Conservation (phyloP, 2,888 invertebrate species). For the Neoitamus cyanurus region DNA sequence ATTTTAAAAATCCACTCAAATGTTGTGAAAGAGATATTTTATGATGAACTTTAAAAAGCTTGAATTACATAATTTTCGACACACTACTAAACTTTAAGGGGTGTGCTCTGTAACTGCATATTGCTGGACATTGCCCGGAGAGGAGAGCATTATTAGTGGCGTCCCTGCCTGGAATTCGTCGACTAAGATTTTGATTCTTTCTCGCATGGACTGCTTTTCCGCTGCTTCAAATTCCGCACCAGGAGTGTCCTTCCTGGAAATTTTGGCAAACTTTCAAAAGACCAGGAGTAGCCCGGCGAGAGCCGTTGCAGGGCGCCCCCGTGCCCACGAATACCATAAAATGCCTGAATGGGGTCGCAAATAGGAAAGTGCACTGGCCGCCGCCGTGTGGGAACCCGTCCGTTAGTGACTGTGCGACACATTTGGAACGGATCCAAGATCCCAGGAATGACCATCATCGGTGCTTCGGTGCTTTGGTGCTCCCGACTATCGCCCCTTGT, state of each 20-base stretch:
- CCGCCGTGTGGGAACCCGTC: background rate
- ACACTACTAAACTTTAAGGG: background rate
- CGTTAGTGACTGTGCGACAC: slow-evolving; percentile 15
- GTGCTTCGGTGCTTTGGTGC: background rate
- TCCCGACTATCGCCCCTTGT: background rate
- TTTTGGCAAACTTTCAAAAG: slow-evolving; percentile 31
- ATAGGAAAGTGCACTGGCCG: slow-evolving; percentile 6
- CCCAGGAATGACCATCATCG: slow-evolving; percentile 20
- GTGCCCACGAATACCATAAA: background rate
- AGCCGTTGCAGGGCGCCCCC: background rate
- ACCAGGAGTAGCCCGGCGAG: background rate
- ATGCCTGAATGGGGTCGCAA: slow-evolving; percentile 24
- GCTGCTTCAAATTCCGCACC: background rate
- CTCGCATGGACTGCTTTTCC: background rate
- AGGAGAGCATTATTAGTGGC: background rate
- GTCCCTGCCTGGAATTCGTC: background rate
- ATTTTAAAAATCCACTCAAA: too few relatives aligned
- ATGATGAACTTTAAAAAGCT: background rate
- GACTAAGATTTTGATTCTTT: background rate
- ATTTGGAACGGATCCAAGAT: slow-evolving; percentile 37
- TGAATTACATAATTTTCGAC: background rate
- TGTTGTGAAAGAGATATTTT: too few relatives aligned
- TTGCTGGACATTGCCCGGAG: background rate
- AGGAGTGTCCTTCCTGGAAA: slow-evolving; percentile 6
- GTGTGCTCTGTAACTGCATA: background rate